phyloP scores from a whole-genome alignment of 2,888 invertebrate genomes.

The Scaptomyza polygonia region DNA sequence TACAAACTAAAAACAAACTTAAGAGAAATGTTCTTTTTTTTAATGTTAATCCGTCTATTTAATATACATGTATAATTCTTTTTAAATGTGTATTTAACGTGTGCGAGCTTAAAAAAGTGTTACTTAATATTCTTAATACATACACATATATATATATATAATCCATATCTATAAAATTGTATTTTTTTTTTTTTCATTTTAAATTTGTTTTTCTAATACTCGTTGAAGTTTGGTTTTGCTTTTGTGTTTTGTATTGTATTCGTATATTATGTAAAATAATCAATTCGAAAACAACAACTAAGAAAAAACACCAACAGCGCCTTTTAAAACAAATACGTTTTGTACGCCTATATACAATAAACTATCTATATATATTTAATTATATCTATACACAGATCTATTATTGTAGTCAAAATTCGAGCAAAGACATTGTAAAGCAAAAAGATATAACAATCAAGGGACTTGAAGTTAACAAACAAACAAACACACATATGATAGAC shows the following conservation, averaged over 20 bases:
- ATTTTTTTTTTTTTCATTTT: conserved; percentile 28
- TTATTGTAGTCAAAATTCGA: conserved; percentile 51
- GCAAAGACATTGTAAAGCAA: conserved; percentile 16
- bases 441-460: conserved; percentile 14
- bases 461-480: conserved; percentile 59
- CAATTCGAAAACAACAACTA: neutral
- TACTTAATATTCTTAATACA: conserved; percentile 46
- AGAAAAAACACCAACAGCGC: conserved; percentile 67
- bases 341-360: conserved; percentile 40
- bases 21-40: conserved; percentile 42
- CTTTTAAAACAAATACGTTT: conserved; percentile 54
- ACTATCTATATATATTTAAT: conserved; percentile 15
- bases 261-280: conserved; percentile 17
- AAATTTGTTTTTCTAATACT: conserved; percentile 47
- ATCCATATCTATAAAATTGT: conserved; percentile 28
- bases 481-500: conserved; percentile 50
- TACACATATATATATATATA: conserved; percentile 33
- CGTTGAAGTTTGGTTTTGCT: conserved; percentile 28
- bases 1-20: conserved; percentile 38
- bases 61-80: conserved; percentile 17
- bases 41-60: conserved; percentile 17
- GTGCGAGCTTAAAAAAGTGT: conserved; percentile 50
- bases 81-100: conserved; percentile 41
- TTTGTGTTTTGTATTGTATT: conserved; percentile 37
- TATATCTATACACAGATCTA: conserved; percentile 37